Base-by-base conservation (phyloP, 2,888 invertebrate genomes). In the Cephus runcator region DNA sequence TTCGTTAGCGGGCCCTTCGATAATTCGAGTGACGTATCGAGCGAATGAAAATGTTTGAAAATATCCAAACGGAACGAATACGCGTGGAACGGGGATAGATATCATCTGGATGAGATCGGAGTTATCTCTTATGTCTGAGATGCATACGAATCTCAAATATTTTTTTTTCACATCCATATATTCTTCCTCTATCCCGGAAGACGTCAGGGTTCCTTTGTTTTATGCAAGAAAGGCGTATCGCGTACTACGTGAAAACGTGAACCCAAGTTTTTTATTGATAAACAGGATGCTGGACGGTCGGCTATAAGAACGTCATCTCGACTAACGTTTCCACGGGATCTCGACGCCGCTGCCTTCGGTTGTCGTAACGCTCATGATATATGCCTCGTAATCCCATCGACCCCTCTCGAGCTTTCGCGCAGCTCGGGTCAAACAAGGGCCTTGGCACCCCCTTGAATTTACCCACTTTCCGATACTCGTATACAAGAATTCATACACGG, bases 361-460 rank as follows among this genome's bases (percentile, higher is more conserved):
- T 71, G 71, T 34, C 71, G 33, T 71, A 71, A 71, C 31, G 15
- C n/a, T 71, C 71, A 31, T 71, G 31, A 71, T 71, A 31, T 71
- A 71, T 71, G 71, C 71, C 71, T 71, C 23, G 71, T 71, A 71
- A 71, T 71, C 71, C 71, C 31, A 31, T 71, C 71, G 71, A 71
- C 71, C 71, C 71, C 33, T 56, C 9, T 34, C 31, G 33, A 31
- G 31, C 31, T 31, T 71, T 71, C 15, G 71, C 15, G 33, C 31
- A 71, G 12, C 31, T 34, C 12, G 33, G 71, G 71, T 71, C 71
- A 71, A 71, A 71, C 71, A 31, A 71, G 71, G 23, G 33, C 71
- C 71, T 34, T 71, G 71, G 23, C 31, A 71, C 31, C 31, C 56
- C 3, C 71, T 31, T 71, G 71, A 71, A 71, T 56, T 23, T 23